Percentiles rank a stretch among this genome's conserved stretches.
Evolutionary conservation across 2,888 invertebrate species (phyloP).

Genomic region (Apodemia zela): DNA sequence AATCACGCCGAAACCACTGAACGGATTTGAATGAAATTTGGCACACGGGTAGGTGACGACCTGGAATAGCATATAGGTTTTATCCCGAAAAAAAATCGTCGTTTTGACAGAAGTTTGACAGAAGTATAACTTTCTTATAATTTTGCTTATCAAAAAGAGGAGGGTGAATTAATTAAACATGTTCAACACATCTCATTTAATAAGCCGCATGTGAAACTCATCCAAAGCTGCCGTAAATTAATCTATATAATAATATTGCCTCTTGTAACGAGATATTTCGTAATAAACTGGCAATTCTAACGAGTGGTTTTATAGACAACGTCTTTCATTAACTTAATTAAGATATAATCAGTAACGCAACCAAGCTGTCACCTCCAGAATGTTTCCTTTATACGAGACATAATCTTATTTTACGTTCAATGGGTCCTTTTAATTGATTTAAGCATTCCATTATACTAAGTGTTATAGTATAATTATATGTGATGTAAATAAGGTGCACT

Average conservation of each 20-base stretch:
- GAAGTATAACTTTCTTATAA: no score
- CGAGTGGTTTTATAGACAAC: conserved; percentile 4
- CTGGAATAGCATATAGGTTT: no score
- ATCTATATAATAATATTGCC: conserved; percentile 3
- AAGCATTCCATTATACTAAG: conserved; percentile 5
- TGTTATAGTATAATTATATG: not conserved
- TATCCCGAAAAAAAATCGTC: no score
- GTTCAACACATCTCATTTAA: no score
- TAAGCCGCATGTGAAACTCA: not conserved
- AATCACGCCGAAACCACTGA: no score
- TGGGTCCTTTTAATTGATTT: conserved; percentile 3
- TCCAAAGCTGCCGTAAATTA: not conserved
- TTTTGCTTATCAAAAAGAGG: no score
- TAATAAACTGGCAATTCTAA: conserved; percentile 19
- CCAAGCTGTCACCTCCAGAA: conserved; percentile 20
- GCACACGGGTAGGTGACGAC: no score
- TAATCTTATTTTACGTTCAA: conserved; percentile 11
- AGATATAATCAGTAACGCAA: conserved; percentile 17
- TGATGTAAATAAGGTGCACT: conserved; percentile 5
- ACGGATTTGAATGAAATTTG: no score
- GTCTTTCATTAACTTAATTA: conserved; percentile 22
- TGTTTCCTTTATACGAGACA: conserved; percentile 4
- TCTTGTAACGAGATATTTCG: conserved; percentile 8
- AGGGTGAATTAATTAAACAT: no score
- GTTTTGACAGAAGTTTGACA: no score